Evolutionary conservation across 2,113 vertebrate genomes (phyloP).

Genomic region (Heptranchias perlo): DNA sequence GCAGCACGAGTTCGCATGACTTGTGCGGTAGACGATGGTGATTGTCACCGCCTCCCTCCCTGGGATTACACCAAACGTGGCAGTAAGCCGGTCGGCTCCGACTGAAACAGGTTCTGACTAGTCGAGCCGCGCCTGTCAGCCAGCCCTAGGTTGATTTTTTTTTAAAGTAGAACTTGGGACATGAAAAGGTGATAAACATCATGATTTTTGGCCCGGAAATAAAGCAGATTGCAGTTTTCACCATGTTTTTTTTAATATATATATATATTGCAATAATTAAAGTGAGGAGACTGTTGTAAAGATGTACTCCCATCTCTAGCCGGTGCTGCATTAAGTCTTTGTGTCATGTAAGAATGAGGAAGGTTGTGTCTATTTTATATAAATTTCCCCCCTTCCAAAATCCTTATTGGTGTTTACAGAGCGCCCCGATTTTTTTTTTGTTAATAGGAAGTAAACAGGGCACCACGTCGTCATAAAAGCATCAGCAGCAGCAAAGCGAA

Average conservation of each 20-base stretch:
- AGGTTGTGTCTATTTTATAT: not conserved
- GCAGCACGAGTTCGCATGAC: too few relatives aligned
- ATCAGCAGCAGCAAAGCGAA: not conserved
- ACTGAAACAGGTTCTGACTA: constrained; percentile 32
- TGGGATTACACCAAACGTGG: constrained; percentile 25
- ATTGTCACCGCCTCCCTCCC: not conserved
- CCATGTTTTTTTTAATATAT: not conserved
- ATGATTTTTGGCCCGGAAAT: too few relatives aligned
- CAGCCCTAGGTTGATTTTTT: not conserved
- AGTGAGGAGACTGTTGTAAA: not conserved
- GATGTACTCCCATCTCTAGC: not conserved
- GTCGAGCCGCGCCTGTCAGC: constrained; percentile 18
- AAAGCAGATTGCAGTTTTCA: not conserved
- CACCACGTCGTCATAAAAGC: constrained; percentile 11
- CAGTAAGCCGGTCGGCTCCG: not conserved
- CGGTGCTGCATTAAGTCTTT: constrained; percentile 1
- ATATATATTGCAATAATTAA: not conserved
- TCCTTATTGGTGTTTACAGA: not conserved
- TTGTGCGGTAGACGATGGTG: not conserved
- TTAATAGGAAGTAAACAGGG: constrained; percentile 14
- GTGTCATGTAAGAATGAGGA: not conserved
- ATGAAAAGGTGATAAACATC: not conserved
- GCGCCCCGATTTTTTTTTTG: not conserved
- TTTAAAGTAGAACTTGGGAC: not conserved
- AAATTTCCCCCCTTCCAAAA: not conserved